phyloP scores from a whole-genome alignment of 2,888 invertebrate genomes.

The Andrena hattorfiana region DNA sequence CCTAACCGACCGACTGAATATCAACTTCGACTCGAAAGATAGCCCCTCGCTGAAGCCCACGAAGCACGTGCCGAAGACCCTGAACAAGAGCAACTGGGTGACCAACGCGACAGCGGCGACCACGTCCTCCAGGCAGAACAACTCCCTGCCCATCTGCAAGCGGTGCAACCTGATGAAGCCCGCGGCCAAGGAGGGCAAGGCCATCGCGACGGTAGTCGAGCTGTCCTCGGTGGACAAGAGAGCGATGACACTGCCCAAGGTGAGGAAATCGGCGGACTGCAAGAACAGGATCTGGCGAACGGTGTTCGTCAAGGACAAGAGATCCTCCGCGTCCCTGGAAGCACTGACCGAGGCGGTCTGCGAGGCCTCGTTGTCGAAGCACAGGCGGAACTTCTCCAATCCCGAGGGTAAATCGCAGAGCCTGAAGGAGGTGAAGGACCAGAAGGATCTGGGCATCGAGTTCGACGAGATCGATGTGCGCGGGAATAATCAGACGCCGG shows the following conservation, averaged over 20 bases:
- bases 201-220: slow-evolving; percentile 71
- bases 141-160: slow-evolving; percentile 74
- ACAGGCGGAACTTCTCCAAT: slow-evolving; percentile 80
- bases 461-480: slow-evolving; percentile 79
- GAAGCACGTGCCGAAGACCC: slow-evolving; percentile 73
- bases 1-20: slow-evolving; percentile 86
- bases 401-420: slow-evolving; percentile 78
- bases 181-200: slow-evolving; percentile 64
- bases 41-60: slow-evolving; percentile 73
- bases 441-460: slow-evolving; percentile 69
- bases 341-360: slow-evolving; percentile 74
- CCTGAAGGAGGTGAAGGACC: slow-evolving; percentile 56
- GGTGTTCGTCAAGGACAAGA: slow-evolving; percentile 82
- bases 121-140: slow-evolving; percentile 65
- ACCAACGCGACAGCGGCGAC: slow-evolving; percentile 59
- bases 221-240: slow-evolving; percentile 77
- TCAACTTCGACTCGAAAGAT: slow-evolving; percentile 85
- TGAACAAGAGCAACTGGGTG: slow-evolving; percentile 80
- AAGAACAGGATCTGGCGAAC: slow-evolving; percentile 82
- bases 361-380: slow-evolving; percentile 70
- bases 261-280: slow-evolving; percentile 79
- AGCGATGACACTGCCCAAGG: slow-evolving; percentile 83
- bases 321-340: slow-evolving; percentile 82
- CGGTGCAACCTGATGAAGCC: slow-evolving; percentile 78
- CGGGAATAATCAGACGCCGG: slow-evolving; percentile 73